Evolutionary conservation across 1,140 invertebrate species (phyloP).

Genomic region (Drosophila lacertosa): DNA sequence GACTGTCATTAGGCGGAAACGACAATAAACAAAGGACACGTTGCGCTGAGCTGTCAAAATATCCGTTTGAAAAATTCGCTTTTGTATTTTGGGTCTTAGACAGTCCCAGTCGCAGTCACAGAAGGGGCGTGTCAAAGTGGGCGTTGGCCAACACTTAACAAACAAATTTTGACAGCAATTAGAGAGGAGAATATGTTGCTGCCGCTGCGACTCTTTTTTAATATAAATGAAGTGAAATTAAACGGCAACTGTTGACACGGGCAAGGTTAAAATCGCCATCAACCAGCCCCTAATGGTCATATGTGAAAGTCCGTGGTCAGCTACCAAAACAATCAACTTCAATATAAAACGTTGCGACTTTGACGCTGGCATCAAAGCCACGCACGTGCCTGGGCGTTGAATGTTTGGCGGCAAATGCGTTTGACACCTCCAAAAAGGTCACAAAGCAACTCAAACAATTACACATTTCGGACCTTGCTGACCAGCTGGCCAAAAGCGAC

Average conservation of each 20-base stretch:
- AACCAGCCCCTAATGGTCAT: conserved; percentile 46
- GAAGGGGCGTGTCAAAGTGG: conserved; percentile 52
- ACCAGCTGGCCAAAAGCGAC: conserved; percentile 39
- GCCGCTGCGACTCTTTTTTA: conserved; percentile 49
- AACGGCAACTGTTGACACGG: conserved; percentile 80
- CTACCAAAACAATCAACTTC: conserved; percentile 34
- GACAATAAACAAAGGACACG: conserved; percentile 10
- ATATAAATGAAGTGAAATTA: conserved; percentile 79
- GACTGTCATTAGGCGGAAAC: conserved; percentile 3
- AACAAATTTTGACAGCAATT: conserved; percentile 74
- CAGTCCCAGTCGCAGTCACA: neutral
- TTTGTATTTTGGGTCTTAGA: conserved; percentile 14
- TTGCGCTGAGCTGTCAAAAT: conserved; percentile 10
- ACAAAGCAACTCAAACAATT: conserved; percentile 59
- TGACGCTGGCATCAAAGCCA: conserved; percentile 65
- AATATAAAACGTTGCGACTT: conserved; percentile 43
- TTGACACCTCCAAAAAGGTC: conserved; percentile 78
- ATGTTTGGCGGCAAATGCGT: conserved; percentile 62
- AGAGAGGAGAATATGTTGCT: conserved; percentile 37
- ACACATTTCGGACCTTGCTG: conserved; percentile 54
- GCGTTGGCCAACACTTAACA: conserved; percentile 63
- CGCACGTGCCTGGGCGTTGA: conserved; percentile 68
- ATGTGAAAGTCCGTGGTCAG: conserved; percentile 49
- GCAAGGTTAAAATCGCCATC: conserved; percentile 29
- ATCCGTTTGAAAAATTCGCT: conserved; percentile 14